A percentile compares a stretch with the other conserved stretches of the same genome.
Evolutionary conservation across 1,140 invertebrate genomes (phyloP).

Genomic region (Achatina immaculata): DNA sequence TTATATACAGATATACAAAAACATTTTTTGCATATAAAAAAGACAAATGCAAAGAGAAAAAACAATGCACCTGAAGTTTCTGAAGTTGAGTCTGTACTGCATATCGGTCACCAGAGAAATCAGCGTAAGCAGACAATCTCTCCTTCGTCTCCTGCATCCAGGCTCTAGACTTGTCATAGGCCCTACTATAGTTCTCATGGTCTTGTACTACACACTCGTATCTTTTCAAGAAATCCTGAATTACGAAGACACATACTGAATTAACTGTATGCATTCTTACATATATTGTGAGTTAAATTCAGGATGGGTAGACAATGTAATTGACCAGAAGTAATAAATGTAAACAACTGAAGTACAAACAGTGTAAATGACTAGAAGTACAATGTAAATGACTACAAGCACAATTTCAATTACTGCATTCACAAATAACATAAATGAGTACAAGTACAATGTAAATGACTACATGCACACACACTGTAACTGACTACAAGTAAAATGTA

Average conservation of each 20-base stretch:
- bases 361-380: too few species aligned
- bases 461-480: too few species aligned
- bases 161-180: constrained; percentile 81
- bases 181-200: constrained; percentile 86
- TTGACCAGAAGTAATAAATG: too few species aligned
- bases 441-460: too few species aligned
- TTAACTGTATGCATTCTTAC: neutral
- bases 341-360: too few species aligned
- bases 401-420: too few species aligned
- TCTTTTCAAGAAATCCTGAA: constrained; percentile 87
- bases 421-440: too few species aligned
- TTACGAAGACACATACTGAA: neutral
- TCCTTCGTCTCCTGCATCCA: constrained; percentile 92
- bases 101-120: constrained; percentile 81
- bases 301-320: too few species aligned
- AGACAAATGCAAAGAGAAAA: neutral
- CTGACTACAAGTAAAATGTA: too few species aligned
- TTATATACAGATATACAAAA: too few species aligned
- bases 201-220: constrained; percentile 91
- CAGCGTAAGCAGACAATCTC: constrained; percentile 78
- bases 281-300: too few species aligned
- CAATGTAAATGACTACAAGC: too few species aligned
- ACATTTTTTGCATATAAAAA: neutral
- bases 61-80: constrained; percentile 73
- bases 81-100: constrained; percentile 85